A percentile compares a stretch with the other conserved stretches of the same genome.
phyloP scores from a whole-genome alignment of 2,888 invertebrate genomes.

The Fragum fragum region DNA sequence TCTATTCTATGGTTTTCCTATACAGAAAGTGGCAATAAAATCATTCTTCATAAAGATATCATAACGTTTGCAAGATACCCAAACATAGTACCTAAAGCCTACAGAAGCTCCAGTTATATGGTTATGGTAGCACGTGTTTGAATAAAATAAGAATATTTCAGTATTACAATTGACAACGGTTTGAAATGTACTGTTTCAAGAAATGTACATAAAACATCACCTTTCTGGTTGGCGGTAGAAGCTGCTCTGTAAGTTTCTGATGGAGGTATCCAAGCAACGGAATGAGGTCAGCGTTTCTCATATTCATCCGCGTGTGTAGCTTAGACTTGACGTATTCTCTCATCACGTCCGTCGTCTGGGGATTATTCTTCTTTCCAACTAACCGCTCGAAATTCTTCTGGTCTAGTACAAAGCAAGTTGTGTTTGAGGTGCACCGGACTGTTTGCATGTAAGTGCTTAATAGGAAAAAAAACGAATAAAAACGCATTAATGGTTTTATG shows the following conservation, averaged over 20 bases:
- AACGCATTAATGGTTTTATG: no score
- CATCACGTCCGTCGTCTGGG: slow-evolving; percentile 76
- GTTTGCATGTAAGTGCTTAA: slow-evolving; percentile 82
- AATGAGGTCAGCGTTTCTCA: slow-evolving; percentile 77
- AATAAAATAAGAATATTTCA: no score
- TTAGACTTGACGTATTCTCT: slow-evolving; percentile 77
- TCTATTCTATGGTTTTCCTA: no score
- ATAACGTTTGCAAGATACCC: no score
- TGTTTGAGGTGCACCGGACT: slow-evolving; percentile 80
- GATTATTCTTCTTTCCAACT: slow-evolving; percentile 79
- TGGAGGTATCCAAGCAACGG: slow-evolving; percentile 79
- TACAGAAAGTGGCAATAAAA: no score
- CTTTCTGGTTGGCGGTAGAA: slow-evolving; percentile 70
- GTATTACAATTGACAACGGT: no score
- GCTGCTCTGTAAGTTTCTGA: slow-evolving; percentile 78
- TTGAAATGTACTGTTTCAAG: no score
- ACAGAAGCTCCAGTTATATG: no score
- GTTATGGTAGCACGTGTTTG: no score
- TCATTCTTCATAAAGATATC: no score
- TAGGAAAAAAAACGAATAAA: slow-evolving; percentile 36
- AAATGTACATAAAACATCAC: slow-evolving; percentile 36
- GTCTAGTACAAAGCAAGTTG: slow-evolving; percentile 83
- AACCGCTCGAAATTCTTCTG: slow-evolving; percentile 85
- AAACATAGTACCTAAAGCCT: no score
- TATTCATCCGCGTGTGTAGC: slow-evolving; percentile 73